phyloP scores from a whole-genome alignment of 2,797 vertebrate species.

The Phoxinus dragarum region DNA sequence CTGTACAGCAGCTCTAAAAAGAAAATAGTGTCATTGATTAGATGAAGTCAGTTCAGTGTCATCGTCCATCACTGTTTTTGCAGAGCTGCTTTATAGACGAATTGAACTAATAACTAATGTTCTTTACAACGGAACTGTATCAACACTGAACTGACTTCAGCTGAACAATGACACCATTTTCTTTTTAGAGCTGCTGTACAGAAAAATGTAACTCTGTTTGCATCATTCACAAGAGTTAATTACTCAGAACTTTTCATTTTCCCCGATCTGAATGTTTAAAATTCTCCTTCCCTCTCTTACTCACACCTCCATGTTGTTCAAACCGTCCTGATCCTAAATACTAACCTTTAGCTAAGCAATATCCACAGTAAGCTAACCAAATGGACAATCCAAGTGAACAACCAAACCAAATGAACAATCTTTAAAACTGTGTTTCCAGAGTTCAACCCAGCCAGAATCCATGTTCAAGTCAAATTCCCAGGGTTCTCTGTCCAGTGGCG shows the following conservation, averaged over 20 bases:
- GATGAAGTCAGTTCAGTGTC: background rate
- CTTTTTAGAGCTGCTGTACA: background rate
- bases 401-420: background rate
- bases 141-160: background rate
- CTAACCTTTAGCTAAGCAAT: background rate
- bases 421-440: slow-evolving; percentile 53
- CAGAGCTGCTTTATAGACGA: background rate
- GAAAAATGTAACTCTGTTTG: background rate
- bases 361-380: background rate
- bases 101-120: background rate
- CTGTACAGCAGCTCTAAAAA: background rate
- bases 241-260: background rate
- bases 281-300: background rate
- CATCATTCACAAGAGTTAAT: background rate
- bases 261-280: background rate
- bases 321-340: background rate
- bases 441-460: slow-evolving; percentile 56
- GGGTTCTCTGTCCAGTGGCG: slow-evolving; percentile 76
- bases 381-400: background rate
- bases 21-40: background rate
- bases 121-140: background rate
- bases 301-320: background rate
- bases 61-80: background rate
- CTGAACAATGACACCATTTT: background rate
- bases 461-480: slow-evolving; percentile 73